Evolutionary conservation across 1,140 invertebrate species (phyloP).

Genomic region (Panagrolaimus sp.): DNA sequence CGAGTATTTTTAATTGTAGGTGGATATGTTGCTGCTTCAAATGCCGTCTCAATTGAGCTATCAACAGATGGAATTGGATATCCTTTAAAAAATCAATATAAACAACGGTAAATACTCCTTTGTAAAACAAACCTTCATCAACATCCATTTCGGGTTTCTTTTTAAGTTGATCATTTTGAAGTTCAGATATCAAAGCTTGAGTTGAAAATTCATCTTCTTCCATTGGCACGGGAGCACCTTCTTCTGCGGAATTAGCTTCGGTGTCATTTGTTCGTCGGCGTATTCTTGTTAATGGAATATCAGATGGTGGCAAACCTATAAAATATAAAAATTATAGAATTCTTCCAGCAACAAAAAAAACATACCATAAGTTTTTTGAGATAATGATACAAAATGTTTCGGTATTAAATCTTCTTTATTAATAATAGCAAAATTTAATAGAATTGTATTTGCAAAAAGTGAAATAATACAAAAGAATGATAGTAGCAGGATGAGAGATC

Average conservation of each 20-base stretch:
- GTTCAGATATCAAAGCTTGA: not conserved
- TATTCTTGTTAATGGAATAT: not conserved
- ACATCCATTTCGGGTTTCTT: not conserved
- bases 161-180: not conserved
- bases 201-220: not conserved
- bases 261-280: not conserved
- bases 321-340: not conserved
- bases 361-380: not conserved
- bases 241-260: not conserved
- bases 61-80: conserved; percentile 8
- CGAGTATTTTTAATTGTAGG: not conserved
- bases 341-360: not conserved
- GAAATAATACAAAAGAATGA: not conserved
- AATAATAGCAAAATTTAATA: conserved; percentile 2
- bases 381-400: conserved; percentile 3
- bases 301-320: not conserved
- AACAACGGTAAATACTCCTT: not conserved
- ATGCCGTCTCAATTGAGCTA: not conserved
- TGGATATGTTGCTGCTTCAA: not conserved
- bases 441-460: not conserved
- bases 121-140: not conserved
- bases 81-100: not conserved
- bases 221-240: not conserved
- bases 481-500: not conserved
- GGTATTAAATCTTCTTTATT: not conserved